phyloP scores from a whole-genome alignment of 1,140 invertebrate species.

The Danaus melanippus region DNA sequence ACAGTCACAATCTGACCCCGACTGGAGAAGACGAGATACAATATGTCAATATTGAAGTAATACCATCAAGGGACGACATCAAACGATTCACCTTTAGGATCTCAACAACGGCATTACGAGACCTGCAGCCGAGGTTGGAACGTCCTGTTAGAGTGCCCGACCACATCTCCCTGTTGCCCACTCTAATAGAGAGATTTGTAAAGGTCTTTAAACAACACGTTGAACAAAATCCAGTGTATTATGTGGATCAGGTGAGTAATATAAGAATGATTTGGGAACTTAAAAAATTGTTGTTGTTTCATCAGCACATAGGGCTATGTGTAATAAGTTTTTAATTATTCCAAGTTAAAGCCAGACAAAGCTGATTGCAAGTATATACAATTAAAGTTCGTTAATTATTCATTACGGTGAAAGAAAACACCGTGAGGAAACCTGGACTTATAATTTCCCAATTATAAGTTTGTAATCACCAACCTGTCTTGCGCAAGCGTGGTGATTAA shows the following conservation, averaged over 20 bases:
- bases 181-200: constrained; percentile 86
- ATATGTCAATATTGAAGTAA: constrained; percentile 87
- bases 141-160: constrained; percentile 82
- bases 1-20: constrained; percentile 79
- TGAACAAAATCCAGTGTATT: constrained; percentile 79
- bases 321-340: too few species aligned
- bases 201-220: constrained; percentile 87
- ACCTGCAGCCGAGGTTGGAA: constrained; percentile 84
- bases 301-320: too few species aligned
- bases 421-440: too few species aligned
- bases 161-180: constrained; percentile 85
- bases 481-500: too few species aligned
- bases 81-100: constrained; percentile 79
- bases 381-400: too few species aligned
- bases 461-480: too few species aligned
- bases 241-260: constrained; percentile 75
- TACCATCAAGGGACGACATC: constrained; percentile 73
- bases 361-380: too few species aligned
- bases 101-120: constrained; percentile 84
- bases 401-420: too few species aligned
- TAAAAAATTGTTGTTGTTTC: too few species aligned
- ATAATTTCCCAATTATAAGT: too few species aligned
- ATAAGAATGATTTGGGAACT: too few species aligned
- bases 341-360: too few species aligned
- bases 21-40: constrained; percentile 78